Evolutionary conservation across 2,888 invertebrate genomes (phyloP).

Genomic region (Suillia variegata): DNA sequence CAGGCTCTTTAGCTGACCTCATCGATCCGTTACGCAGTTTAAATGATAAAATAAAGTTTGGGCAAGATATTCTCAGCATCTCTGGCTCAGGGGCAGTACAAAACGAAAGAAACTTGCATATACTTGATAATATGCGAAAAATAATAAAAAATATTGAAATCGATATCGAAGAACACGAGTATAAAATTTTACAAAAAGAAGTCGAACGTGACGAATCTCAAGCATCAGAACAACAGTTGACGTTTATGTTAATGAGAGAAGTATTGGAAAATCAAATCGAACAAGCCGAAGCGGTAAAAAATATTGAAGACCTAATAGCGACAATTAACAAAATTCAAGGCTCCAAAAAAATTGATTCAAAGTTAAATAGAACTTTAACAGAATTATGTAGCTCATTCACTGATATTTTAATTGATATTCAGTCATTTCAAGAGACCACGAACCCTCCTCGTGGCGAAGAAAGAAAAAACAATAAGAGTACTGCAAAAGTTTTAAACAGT

Average conservation of each 20-base stretch:
- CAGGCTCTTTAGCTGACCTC: constrained; percentile 56
- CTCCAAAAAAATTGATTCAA: background rate
- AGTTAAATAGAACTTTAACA: background rate
- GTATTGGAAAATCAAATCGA: constrained; percentile 51
- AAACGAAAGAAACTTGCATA: constrained; percentile 45
- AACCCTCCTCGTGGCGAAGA: too few species aligned
- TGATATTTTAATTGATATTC: background rate
- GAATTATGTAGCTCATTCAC: background rate
- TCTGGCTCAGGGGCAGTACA: constrained; percentile 34
- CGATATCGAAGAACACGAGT: constrained; percentile 57
- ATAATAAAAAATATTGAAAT: constrained; percentile 51
- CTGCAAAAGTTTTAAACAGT: background rate
- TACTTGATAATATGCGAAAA: constrained; percentile 47
- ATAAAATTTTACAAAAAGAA: constrained; percentile 52
- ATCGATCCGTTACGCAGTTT: constrained; percentile 57
- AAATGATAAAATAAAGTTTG: constrained; percentile 52
- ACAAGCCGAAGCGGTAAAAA: constrained; percentile 43
- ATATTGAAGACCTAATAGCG: constrained; percentile 46
- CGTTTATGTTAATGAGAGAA: constrained; percentile 49
- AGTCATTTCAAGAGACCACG: too few species aligned
- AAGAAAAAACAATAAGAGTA: constrained; percentile 19
- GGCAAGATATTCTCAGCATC: constrained; percentile 48
- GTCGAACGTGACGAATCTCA: constrained; percentile 50
- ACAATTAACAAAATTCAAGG: constrained; percentile 34
- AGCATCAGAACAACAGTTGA: constrained; percentile 45